Conservation (phyloP, 30 jellyfish, hydroid and myxozoan genomes). For the Sanderia malayensis region DNA sequence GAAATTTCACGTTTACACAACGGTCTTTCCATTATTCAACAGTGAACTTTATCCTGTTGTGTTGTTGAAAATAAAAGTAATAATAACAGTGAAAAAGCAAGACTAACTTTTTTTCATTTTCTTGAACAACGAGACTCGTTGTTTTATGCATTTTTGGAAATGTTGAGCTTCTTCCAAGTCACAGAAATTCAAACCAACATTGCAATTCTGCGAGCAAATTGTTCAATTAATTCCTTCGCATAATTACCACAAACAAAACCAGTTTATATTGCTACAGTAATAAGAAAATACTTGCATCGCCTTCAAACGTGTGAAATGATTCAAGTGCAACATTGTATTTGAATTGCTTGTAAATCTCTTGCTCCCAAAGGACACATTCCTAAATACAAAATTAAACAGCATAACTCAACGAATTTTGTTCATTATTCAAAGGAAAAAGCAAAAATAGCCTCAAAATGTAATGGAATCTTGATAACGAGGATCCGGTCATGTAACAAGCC, state of each 20-base stretch:
- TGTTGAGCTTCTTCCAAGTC: slow-evolving; percentile 58
- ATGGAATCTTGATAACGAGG: no score
- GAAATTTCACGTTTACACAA: no score
- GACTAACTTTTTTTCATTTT: slow-evolving; percentile 30
- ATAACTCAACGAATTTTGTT: no score
- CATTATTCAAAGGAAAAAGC: no score
- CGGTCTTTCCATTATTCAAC: no score
- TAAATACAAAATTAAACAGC: no score
- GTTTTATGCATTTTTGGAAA: slow-evolving; percentile 28
- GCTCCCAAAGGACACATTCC: slow-evolving; percentile 33
- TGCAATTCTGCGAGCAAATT: slow-evolving; percentile 35
- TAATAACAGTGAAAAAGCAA: no score
- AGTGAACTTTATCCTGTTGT: no score
- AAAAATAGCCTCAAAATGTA: no score
- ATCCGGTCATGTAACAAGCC: no score
- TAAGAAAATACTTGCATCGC: slow-evolving; percentile 41
- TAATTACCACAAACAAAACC: neutral
- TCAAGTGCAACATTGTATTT: slow-evolving; percentile 8
- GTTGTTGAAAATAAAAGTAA: no score
- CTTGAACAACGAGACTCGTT: slow-evolving; percentile 31
- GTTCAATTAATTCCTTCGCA: slow-evolving; percentile 29
- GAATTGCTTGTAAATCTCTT: slow-evolving; percentile 53
- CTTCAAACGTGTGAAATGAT: slow-evolving; percentile 51
- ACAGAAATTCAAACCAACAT: slow-evolving; percentile 59
- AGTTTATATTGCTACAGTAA: no score